Evolutionary conservation across 2,113 vertebrate species (phyloP).

Genomic region (Ailurus styani): DNA sequence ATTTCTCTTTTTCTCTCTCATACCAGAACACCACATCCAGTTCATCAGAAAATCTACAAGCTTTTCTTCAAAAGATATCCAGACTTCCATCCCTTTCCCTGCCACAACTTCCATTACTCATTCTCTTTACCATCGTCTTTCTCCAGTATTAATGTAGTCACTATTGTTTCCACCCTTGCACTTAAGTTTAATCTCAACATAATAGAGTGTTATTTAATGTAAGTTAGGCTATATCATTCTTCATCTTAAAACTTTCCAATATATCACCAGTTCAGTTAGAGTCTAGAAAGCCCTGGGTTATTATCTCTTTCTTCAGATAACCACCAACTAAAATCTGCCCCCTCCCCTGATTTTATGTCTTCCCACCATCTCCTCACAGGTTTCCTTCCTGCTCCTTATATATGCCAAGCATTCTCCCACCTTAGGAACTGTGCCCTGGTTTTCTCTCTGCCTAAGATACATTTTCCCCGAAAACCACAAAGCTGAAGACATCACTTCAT

Average conservation of each 20-base stretch:
- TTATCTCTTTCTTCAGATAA: not conserved
- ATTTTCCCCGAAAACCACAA: not conserved
- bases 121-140: not conserved
- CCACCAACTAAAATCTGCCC: not conserved
- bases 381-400: not conserved
- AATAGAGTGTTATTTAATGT: not conserved
- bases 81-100: not conserved
- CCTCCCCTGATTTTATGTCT: not conserved
- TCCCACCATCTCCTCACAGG: not conserved
- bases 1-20: not conserved
- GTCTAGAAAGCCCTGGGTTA: not conserved
- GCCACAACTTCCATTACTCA: rapidly evolving
- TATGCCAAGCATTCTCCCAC: not conserved
- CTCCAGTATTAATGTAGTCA: not conserved
- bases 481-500: not conserved
- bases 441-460: not conserved
- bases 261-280: not conserved
- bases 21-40: rapidly evolving
- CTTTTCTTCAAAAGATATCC: not conserved
- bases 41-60: not conserved
- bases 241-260: not conserved
- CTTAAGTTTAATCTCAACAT: not conserved
- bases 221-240: not conserved
- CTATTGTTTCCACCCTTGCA: not conserved
- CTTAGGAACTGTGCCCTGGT: too few relatives aligned